Conservation (phyloP, 2,888 invertebrate genomes). For the Amiota mariae region DNA sequence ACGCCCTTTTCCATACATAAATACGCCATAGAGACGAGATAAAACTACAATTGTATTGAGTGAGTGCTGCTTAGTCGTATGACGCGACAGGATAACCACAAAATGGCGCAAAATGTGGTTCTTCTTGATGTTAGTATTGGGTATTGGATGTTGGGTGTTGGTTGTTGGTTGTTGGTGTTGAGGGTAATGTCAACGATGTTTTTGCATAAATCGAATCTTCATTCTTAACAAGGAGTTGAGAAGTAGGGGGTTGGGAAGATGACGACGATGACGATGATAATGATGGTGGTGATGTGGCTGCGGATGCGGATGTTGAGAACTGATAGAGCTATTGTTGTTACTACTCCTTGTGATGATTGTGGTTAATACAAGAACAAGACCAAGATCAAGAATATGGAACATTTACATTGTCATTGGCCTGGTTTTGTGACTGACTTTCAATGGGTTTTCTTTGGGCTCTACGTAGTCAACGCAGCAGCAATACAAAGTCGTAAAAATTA, state of each 20-base stretch:
- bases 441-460: not conserved
- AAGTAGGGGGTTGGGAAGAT: no score
- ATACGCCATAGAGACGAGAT: not conserved
- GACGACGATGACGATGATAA: no score
- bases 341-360: slow-evolving; percentile 2
- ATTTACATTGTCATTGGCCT: slow-evolving; percentile 13
- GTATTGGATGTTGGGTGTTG: no score
- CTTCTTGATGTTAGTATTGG: not conserved
- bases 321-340: slow-evolving; percentile 2
- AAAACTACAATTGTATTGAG: not conserved
- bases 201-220: slow-evolving; percentile 49
- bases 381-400: slow-evolving; percentile 7
- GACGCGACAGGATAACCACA: slow-evolving; percentile 4
- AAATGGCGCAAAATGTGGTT: slow-evolving; percentile 17
- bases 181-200: slow-evolving; percentile 22
- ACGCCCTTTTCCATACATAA: not conserved
- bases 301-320: not conserved
- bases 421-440: not conserved
- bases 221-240: slow-evolving; percentile 9
- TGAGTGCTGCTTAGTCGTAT: not conserved
- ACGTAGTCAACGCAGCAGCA: slow-evolving; percentile 44
- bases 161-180: no score
- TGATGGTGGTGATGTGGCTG: not conserved
- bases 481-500: slow-evolving; percentile 73
- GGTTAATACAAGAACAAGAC: slow-evolving; percentile 24